Evolutionary conservation across 1,140 invertebrate genomes (phyloP).

Genomic region (Gonioctena quinquepunctata): DNA sequence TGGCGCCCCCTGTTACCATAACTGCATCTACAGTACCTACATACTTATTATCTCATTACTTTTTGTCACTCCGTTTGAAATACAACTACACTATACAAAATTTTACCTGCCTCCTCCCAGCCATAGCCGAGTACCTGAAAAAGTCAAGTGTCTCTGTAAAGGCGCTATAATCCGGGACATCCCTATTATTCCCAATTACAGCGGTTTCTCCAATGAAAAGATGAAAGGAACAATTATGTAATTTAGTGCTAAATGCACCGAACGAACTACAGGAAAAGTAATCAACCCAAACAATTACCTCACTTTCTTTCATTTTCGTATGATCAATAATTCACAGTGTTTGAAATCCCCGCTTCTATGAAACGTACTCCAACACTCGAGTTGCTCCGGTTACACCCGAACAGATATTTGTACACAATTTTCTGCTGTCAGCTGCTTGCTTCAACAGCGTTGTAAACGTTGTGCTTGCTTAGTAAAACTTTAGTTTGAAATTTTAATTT

Average conservation of each 20-base stretch:
- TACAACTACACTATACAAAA: too few relatives aligned
- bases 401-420: conserved; percentile 36
- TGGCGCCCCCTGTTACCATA: too few relatives aligned
- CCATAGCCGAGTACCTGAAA: too few relatives aligned
- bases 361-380: conserved; percentile 37
- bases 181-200: too few relatives aligned
- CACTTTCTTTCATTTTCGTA: conserved; percentile 9
- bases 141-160: too few relatives aligned
- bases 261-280: background rate
- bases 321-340: conserved; percentile 53
- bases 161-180: too few relatives aligned
- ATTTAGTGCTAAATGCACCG: conserved; percentile 1
- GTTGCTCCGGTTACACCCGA: conserved; percentile 15
- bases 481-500: conserved; percentile 53
- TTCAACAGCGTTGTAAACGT: conserved; percentile 48
- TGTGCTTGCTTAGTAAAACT: conserved; percentile 51
- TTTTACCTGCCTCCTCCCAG: too few relatives aligned
- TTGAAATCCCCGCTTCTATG: conserved; percentile 47
- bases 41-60: too few relatives aligned
- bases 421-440: conserved; percentile 54
- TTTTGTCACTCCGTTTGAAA: too few relatives aligned
- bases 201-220: too few relatives aligned
- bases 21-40: too few relatives aligned
- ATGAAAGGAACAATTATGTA: background rate
- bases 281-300: conserved; percentile 29